Evolutionary conservation across 2,113 vertebrate genomes (phyloP).

Genomic region (Labeo catla): DNA sequence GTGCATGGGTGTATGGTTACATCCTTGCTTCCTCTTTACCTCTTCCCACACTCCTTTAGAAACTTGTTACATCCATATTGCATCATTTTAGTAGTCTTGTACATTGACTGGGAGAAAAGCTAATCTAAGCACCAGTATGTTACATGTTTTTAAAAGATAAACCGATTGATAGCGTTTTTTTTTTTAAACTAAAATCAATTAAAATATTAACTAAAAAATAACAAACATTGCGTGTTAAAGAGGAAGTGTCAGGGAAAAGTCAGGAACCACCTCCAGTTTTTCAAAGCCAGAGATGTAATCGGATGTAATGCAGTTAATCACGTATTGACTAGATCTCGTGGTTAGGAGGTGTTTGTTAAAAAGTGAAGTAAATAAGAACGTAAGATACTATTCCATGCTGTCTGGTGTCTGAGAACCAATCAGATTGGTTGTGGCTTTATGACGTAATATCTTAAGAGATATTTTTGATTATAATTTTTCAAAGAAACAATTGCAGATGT

Average conservation of each 20-base stretch:
- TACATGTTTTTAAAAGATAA: background rate
- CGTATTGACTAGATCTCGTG: background rate
- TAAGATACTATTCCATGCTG: background rate
- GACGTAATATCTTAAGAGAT: background rate
- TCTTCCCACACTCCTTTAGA: background rate
- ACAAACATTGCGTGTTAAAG: background rate
- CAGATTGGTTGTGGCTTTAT: background rate
- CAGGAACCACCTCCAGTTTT: conserved; percentile 4
- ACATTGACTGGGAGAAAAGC: background rate
- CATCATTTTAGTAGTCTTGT: background rate
- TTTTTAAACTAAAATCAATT: background rate
- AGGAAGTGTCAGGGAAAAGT: background rate
- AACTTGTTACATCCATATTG: conserved; percentile 19
- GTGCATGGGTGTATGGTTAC: background rate
- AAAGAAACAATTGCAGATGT: background rate
- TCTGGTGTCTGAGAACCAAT: background rate
- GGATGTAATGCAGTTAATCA: background rate
- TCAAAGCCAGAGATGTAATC: background rate
- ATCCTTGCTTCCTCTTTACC: background rate
- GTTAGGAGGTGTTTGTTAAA: background rate
- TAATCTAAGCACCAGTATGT: background rate
- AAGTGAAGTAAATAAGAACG: background rate
- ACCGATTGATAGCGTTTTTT: background rate
- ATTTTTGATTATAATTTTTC: background rate
- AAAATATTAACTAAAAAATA: background rate